Percentiles rank a stretch among this genome's conserved stretches.
phyloP scores from a whole-genome alignment of 2,888 invertebrate species.

The Laothoe populi region DNA sequence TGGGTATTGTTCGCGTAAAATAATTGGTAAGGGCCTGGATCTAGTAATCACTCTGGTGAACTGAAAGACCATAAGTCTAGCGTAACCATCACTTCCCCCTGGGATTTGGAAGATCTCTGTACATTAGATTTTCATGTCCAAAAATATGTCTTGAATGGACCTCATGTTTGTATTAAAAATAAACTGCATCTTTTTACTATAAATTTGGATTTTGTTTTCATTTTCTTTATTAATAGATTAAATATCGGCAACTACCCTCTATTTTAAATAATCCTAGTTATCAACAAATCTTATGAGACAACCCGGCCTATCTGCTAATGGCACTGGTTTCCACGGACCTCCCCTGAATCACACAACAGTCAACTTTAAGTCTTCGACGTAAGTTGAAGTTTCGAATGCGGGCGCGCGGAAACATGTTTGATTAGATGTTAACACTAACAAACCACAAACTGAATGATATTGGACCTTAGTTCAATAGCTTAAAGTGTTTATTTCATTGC shows the following conservation, averaged over 20 bases:
- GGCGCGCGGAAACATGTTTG: constrained; percentile 61
- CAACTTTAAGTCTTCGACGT: constrained; percentile 35
- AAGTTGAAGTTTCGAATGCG: constrained; percentile 40
- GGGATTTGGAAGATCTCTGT: too few species aligned
- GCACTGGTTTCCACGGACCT: constrained; percentile 60
- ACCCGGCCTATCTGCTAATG: constrained; percentile 61
- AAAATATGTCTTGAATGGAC: too few species aligned
- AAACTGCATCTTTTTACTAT: too few species aligned
- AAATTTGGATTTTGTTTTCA: too few species aligned
- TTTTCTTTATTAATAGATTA: too few species aligned
- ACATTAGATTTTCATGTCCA: too few species aligned
- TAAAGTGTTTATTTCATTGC: constrained; percentile 44
- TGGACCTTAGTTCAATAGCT: constrained; percentile 31
- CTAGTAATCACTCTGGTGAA: too few species aligned
- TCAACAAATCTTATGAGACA: constrained; percentile 65
- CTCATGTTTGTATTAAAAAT: too few species aligned
- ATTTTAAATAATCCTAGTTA: constrained; percentile 51
- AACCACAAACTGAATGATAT: constrained; percentile 30
- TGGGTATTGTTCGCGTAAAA: too few species aligned
- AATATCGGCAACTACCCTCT: neutral
- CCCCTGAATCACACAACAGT: constrained; percentile 36
- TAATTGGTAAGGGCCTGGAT: too few species aligned
- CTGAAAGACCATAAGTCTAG: too few species aligned
- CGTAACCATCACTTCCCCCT: too few species aligned
- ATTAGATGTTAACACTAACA: constrained; percentile 62